Conservation (phyloP, 1,140 invertebrate species). For the Saccostrea glomerata region DNA sequence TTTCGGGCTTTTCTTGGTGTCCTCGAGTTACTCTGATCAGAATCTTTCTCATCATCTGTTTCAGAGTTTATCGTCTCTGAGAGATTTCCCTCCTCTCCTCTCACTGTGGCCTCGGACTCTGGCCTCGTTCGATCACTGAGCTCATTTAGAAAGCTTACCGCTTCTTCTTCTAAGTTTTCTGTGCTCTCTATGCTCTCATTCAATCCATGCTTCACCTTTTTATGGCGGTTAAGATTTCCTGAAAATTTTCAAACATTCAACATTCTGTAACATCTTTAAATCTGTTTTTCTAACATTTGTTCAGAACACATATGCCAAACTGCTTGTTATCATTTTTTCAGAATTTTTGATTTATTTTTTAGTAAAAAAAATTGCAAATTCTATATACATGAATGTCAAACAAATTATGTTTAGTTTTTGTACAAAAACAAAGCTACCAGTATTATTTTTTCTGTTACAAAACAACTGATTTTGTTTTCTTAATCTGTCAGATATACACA, state of each 20-base stretch:
- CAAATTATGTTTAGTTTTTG: too few species aligned
- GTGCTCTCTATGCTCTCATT: slow-evolving; percentile 72
- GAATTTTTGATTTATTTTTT: too few species aligned
- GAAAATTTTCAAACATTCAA: slow-evolving; percentile 20
- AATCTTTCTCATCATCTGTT: slow-evolving; percentile 1
- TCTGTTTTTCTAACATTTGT: too few species aligned
- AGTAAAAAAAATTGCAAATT: too few species aligned
- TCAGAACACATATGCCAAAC: too few species aligned
- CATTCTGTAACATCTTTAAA: too few species aligned
- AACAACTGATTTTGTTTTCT: too few species aligned
- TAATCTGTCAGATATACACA: too few species aligned
- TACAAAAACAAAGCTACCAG: too few species aligned
- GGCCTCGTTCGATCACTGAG: slow-evolving; percentile 65
- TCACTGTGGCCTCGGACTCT: slow-evolving; percentile 44
- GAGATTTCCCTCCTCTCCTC: slow-evolving; percentile 44
- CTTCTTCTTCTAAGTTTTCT: slow-evolving; percentile 73
- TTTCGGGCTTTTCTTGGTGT: slow-evolving; percentile 62
- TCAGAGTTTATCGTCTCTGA: slow-evolving; percentile 54
- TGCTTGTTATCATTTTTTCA: too few species aligned
- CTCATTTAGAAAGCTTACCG: slow-evolving; percentile 71
- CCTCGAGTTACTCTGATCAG: slow-evolving; percentile 29
- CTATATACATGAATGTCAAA: too few species aligned
- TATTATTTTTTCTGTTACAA: too few species aligned
- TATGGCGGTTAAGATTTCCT: slow-evolving; percentile 76
- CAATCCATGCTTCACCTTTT: slow-evolving; percentile 76